Evolutionary conservation across 2,888 invertebrate species (phyloP), one percentile per base, ranked within the genome.

Genomic region (Drosophila fulvimacula): DNA sequence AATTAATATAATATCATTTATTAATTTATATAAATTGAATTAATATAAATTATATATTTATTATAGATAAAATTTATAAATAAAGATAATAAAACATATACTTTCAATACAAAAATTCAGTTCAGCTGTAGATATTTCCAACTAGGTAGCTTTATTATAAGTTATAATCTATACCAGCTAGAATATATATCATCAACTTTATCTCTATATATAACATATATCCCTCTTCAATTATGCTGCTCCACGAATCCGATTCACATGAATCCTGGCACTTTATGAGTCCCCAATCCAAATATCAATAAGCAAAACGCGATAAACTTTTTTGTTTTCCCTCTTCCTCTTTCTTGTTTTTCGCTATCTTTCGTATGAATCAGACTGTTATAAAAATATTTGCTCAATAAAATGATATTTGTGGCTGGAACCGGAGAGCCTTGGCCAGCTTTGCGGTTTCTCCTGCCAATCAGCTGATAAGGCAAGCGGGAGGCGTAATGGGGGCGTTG

Each of bases 401-500:
- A 48, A 57, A 41, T 41, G 3, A 39, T 69, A 57, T 69, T 71
- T 62, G 39, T 48, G 56, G 56, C 51, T 30, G 44, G 21, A n/a
- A 10, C 10, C 24, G 48, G 7, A 15, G 38, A 60, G 73, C 67
- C 73, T 73, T 60, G 58, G 39, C 21, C 72, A 51, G 66, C 52
- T 44, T 56, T 24, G 24, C 30, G 57, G 57, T 44, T 55, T 64
- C 63, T 64, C 60, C 59, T 61, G 49, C 9, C 15, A 19, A 39
- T 46, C 57, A 65, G 60, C 57, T 55, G 41, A 52, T 52, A 36
- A 38, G 36, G 38, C 38, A 1, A n/a, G 55, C 6, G n/a, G 32
- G 34, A 21, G 56, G 42, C 36, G 36, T 21, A 5, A n/a, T 19
- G 73, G 71, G 82, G 86, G 82, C 82, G 82, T 83, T 83, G 83